These are phyloP conservation scores for Todus mexicanus DNA, from an alignment of 2,797 vertebrate genomes.

Conservation along the genomic window DNA sequence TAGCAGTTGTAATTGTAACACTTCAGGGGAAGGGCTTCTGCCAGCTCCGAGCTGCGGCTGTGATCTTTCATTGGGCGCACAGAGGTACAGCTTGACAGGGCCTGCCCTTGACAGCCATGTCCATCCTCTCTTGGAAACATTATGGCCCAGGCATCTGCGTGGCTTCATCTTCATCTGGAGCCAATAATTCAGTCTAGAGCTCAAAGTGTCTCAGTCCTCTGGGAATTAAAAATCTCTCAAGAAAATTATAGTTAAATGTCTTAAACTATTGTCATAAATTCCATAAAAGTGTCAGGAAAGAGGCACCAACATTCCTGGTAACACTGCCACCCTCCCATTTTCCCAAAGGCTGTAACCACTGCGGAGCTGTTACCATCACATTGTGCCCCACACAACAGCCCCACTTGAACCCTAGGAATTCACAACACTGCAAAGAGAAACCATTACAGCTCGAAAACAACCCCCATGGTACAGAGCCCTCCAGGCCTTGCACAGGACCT, in stretches of 20 bases:
- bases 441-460: background rate
- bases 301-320: background rate
- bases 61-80: background rate
- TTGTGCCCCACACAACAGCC: background rate
- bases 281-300: background rate
- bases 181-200: background rate
- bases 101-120: background rate
- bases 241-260: background rate
- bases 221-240: slow-evolving; percentile 6
- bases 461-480: background rate
- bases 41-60: background rate
- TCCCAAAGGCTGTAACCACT: background rate
- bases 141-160: background rate
- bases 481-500: background rate
- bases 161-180: background rate
- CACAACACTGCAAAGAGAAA: background rate
- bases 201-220: background rate
- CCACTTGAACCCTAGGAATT: background rate
- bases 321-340: background rate
- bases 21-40: background rate
- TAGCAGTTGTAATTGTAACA: background rate
- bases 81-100: background rate
- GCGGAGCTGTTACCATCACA: background rate
- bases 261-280: slow-evolving; percentile 19
- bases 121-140: background rate